Conservation (phyloP, 2,888 invertebrate genomes). For the Carterocephalus palaemon region DNA sequence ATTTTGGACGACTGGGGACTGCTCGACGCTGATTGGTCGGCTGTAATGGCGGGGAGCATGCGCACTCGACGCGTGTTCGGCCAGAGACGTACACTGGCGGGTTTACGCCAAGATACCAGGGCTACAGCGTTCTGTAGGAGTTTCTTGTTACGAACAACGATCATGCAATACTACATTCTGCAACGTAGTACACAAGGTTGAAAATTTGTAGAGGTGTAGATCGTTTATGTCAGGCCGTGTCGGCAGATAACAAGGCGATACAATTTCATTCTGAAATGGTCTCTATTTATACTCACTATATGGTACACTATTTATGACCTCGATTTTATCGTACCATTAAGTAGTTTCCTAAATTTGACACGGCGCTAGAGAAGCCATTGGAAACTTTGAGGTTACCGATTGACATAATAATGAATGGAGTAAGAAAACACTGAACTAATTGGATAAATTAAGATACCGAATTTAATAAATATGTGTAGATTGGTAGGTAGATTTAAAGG, state of each 20-base stretch:
- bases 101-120: conserved; percentile 75
- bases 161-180: conserved; percentile 38
- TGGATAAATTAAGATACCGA: conserved; percentile 2
- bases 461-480: not conserved
- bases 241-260: conserved; percentile 58
- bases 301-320: conserved; percentile 31
- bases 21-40: conserved; percentile 67
- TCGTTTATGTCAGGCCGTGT: conserved; percentile 55
- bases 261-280: conserved; percentile 38
- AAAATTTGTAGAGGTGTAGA: conserved; percentile 32
- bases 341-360: conserved; percentile 68
- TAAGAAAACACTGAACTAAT: conserved; percentile 25
- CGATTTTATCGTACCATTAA: conserved; percentile 47
- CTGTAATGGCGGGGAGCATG: conserved; percentile 71
- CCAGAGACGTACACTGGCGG: conserved; percentile 76
- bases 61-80: conserved; percentile 66
- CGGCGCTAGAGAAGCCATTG: conserved; percentile 51
- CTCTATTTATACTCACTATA: conserved; percentile 34
- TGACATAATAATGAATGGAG: conserved; percentile 34
- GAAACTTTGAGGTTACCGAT: conserved; percentile 45
- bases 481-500: conserved; percentile 3
- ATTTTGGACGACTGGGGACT: conserved; percentile 45
- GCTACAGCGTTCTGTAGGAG: conserved; percentile 73
- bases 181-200: conserved; percentile 20
- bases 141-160: conserved; percentile 36